Percentiles rank a stretch among this genome's conserved stretches.
Conservation (phyloP, 2,797 vertebrate species). For the Lacerta bilineata region DNA sequence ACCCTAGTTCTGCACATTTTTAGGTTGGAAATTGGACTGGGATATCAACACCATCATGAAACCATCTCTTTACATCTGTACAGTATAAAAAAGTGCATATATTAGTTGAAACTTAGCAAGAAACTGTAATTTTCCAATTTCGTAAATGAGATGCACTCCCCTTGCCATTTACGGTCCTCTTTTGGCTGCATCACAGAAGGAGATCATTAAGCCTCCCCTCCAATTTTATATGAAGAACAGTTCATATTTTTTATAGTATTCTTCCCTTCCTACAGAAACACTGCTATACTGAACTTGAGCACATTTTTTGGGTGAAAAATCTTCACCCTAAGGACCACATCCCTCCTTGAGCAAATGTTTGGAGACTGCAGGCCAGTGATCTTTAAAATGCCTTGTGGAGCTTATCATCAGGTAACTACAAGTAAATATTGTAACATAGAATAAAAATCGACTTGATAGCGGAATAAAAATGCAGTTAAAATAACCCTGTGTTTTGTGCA, state of each 20-base stretch:
- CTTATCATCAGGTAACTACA: neutral
- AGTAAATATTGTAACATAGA: neutral
- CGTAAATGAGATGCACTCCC: neutral
- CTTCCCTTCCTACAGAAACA: no score
- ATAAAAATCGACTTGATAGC: neutral
- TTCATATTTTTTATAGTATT: no score
- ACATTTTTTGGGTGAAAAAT: no score
- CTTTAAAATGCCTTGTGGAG: neutral
- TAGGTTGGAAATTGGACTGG: neutral
- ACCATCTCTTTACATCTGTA: neutral
- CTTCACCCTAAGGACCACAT: no score
- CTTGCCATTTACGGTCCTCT: no score
- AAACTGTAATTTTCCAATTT: neutral
- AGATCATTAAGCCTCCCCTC: no score
- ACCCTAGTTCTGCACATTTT: neutral
- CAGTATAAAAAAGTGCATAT: neutral
- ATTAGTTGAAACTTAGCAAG: neutral
- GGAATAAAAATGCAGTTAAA: neutral
- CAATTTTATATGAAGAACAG: no score
- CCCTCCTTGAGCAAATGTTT: no score
- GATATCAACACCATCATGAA: neutral
- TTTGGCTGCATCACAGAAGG: no score
- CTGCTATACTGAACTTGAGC: no score
- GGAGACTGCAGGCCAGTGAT: no score
- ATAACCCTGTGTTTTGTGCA: neutral